Base-by-base conservation (phyloP, 2,797 vertebrate genomes). In the Percopsis omiscomaycus region DNA sequence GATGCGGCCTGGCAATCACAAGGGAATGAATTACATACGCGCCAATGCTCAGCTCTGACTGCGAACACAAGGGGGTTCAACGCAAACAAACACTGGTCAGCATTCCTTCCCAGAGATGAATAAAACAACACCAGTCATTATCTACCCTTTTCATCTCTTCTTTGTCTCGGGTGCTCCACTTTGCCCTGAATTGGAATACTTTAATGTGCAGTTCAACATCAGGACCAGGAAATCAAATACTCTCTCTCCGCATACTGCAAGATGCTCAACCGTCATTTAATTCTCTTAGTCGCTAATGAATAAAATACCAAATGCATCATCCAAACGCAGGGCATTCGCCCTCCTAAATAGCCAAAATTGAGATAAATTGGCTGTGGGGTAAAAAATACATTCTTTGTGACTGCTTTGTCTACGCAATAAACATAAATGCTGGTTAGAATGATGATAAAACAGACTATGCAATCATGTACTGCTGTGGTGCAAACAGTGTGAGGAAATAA, bases 11-110 rank as follows among this genome's bases (percentile, higher is more conserved):
- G 66, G 51, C 59, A 68, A 80, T 79, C 82, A 78, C 63, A 27
- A 62, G 70, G 79, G 83, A 86, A 87, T 87, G 86, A 77, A 87
- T 89, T 84, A 85, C 79, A 77, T 59, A 71, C 60, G 68, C 68
- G 51, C 61, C 80, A 59, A 77, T 82, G 76, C 71, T 75, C 77
- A 83, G 75, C 73, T 87, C 75, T 78, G 75, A 81, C 84, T 75
- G 84, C 80, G 85, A 88, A 87, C 78, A 81, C 74, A 42, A 70
- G 82, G 75, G 69, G 64, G 73, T 80, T 84, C 69, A 80, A 75
- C 81, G 77, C 69, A 85, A 88, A 84, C 84, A 84, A 86, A 88
- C 67, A 75, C 61, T 79, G 86, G 89, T 89, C 88, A 89, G 88
- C 83, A 85, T 85, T 69, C 64, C 69, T 83, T 70, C 48, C 60